A percentile compares a stretch with the other conserved stretches of the same genome.
phyloP scores from a whole-genome alignment of 1,140 invertebrate species.

The Listronotus oregonensis region DNA sequence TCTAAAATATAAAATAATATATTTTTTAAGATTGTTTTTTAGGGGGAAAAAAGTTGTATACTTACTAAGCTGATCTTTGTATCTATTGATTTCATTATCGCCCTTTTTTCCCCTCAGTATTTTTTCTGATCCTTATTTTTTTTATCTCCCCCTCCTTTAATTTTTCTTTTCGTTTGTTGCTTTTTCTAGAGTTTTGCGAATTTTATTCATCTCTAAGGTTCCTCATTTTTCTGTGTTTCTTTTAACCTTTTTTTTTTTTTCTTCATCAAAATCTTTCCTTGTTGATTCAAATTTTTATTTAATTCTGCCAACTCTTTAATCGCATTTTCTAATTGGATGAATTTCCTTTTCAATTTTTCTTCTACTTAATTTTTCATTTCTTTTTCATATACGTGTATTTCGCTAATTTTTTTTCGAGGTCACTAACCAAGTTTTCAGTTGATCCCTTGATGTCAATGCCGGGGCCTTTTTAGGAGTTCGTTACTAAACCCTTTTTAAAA shows the following conservation, averaged over 20 bases:
- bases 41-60: background rate
- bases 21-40: background rate
- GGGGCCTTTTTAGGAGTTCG: constrained; percentile 69
- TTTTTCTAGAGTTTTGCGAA: constrained; percentile 58
- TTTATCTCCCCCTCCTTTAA: constrained; percentile 60
- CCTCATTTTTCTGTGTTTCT: constrained; percentile 59
- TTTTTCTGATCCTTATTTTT: constrained; percentile 57
- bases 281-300: constrained; percentile 40
- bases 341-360: constrained; percentile 56
- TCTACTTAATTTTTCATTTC: constrained; percentile 62
- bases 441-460: constrained; percentile 70
- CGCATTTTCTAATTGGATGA: constrained; percentile 50
- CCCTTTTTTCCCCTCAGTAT: constrained; percentile 62
- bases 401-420: constrained; percentile 79
- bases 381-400: constrained; percentile 68
- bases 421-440: constrained; percentile 78
- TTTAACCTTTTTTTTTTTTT: constrained; percentile 60
- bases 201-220: constrained; percentile 58
- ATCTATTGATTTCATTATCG: constrained; percentile 62
- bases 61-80: constrained; percentile 59
- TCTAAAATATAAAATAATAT: constrained; percentile 51
- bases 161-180: constrained; percentile 56
- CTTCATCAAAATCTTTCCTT: constrained; percentile 57
- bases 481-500: constrained; percentile 64
- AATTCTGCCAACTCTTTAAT: constrained; percentile 45